Evolutionary conservation across 2,888 invertebrate genomes (phyloP), one percentile per base, ranked within the genome.

Genomic region (Halocaridina rubra): DNA sequence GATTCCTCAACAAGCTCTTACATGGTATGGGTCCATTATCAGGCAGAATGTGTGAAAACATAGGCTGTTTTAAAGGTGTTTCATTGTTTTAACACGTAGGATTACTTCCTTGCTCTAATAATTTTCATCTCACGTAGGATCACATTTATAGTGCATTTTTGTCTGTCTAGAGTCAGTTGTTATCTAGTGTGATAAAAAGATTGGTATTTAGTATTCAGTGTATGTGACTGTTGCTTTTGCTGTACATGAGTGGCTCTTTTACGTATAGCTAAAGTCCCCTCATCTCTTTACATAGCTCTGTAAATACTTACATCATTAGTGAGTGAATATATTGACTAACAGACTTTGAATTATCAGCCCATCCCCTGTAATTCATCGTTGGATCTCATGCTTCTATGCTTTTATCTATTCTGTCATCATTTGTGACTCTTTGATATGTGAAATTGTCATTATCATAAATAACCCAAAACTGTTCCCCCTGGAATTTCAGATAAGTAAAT

Each of bases 21-120:
- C 64, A 84, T 79, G 84, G 84, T 84, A 84, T 79, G 84, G 39
- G 82, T 61, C 80, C 72, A 57, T 33, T n/a, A n/a, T n/a, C 75
- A 77, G 82, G 71, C 82, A 75, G 82, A 75, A 71, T 69, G 77
- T 82, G 76, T 77, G 76, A 71, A 67, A 59, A 33, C 53, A 59
- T 82, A 77, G 77, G 76, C 82, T 82, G 67, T 75, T 57, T 39
- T 82, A 82, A 77, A 76, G 75, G n/a, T 57, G 39, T 19, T 77
- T 30, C 61, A 30, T 61, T 22, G n/a, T 53, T 30, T 57, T 33
- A 79, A 79, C 59, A 30, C 61, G 59, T 59, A 22, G 32, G 30
- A 69, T 30, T 69, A 22, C 29, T 22, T 32, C 29, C 30, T 5
- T 30, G 30, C 33, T 32, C 24, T 33, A 69, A 22, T 30, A 7